phyloP scores from a whole-genome alignment of 2,888 invertebrate genomes.

The Chydorus sphaericus region DNA sequence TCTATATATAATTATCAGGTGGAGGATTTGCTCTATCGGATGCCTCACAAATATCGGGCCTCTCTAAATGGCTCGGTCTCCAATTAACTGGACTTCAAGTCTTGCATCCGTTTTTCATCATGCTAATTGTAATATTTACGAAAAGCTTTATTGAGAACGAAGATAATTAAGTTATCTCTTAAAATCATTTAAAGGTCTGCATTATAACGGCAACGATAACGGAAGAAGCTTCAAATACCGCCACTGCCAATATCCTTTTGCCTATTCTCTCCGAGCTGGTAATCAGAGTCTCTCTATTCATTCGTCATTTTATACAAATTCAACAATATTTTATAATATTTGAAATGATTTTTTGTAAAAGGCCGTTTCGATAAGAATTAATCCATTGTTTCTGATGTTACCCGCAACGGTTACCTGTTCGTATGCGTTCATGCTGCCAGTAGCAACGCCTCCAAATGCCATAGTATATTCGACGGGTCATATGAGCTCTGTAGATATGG shows the following conservation, averaged over 20 bases:
- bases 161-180: too few relatives aligned
- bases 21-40: conserved; percentile 85
- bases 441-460: conserved; percentile 89
- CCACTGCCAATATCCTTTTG: conserved; percentile 73
- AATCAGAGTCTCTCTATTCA: conserved; percentile 19
- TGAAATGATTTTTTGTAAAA: conserved; percentile 32
- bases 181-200: too few relatives aligned
- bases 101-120: conserved; percentile 46
- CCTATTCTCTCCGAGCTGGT: conserved; percentile 70
- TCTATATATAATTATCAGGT: conserved; percentile 32
- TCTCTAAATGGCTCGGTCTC: conserved; percentile 58
- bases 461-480: conserved; percentile 72
- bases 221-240: conserved; percentile 80
- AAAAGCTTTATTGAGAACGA: too few relatives aligned
- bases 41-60: conserved; percentile 61
- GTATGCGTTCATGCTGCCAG: conserved; percentile 72
- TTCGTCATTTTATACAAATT: conserved; percentile 1
- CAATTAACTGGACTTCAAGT: conserved; percentile 48
- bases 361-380: conserved; percentile 53
- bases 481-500: conserved; percentile 64
- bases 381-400: conserved; percentile 78
- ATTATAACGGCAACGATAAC: conserved; percentile 66
- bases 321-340: too few relatives aligned
- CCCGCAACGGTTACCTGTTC: conserved; percentile 79
- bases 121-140: too few relatives aligned